Percentiles rank a stretch among this genome's conserved stretches.
Conservation (phyloP, 2,113 vertebrate genomes). For the Isurus oxyrinchus region DNA sequence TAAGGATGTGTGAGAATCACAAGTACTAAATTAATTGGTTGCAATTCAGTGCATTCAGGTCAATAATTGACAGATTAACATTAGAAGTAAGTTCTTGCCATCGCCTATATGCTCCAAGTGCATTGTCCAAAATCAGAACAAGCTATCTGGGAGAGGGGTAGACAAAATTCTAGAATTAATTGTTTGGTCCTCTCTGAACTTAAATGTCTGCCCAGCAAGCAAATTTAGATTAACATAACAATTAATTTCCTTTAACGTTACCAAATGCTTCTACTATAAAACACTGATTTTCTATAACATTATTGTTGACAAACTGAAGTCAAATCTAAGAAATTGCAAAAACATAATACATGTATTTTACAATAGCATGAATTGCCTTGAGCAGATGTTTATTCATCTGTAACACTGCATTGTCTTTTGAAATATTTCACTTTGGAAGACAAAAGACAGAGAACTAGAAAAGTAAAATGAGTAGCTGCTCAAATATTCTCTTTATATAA, state of each 20-base stretch:
- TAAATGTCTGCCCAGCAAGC: slow-evolving; percentile 14
- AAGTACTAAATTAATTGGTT: not conserved
- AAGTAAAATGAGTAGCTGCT: not conserved
- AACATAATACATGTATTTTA: not conserved
- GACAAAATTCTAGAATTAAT: not conserved
- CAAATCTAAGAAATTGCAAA: slow-evolving; percentile 25
- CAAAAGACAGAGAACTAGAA: not conserved
- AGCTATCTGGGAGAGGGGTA: not conserved
- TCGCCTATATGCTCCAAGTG: not conserved
- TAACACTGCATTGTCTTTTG: not conserved
- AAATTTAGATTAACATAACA: not conserved
- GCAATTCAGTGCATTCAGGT: not conserved
- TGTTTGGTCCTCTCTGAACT: not conserved
- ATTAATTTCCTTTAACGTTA: not conserved
- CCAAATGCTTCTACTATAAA: not conserved
- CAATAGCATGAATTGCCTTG: not conserved
- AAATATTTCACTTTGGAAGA: slow-evolving; percentile 25
- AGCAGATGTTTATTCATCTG: not conserved
- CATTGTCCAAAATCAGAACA: not conserved
- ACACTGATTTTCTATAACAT: slow-evolving; percentile 1
- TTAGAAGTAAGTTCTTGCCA: not conserved
- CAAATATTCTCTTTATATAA: slow-evolving; percentile 13
- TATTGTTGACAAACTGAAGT: slow-evolving; percentile 12
- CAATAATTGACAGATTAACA: not conserved
- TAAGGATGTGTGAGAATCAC: not conserved